phyloP scores from a whole-genome alignment of 2,888 invertebrate genomes.

The Epinotia demarniana region DNA sequence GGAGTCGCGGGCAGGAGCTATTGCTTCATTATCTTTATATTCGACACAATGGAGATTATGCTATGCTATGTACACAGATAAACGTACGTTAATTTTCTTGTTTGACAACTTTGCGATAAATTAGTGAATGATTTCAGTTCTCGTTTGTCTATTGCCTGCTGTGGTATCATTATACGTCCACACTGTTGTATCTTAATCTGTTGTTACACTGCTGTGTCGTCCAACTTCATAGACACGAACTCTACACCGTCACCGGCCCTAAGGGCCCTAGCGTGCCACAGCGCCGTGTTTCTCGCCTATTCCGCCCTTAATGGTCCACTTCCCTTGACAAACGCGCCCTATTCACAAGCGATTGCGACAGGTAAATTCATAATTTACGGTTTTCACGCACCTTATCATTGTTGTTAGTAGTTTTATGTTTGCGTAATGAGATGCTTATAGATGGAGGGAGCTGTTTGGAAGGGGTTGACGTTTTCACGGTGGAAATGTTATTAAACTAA shows the following conservation, averaged over 20 bases:
- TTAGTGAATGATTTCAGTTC: too few relatives aligned
- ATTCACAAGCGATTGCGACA: slow-evolving; percentile 6
- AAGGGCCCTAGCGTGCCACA: slow-evolving; percentile 50
- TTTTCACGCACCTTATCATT: slow-evolving; percentile 26
- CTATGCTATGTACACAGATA: too few relatives aligned
- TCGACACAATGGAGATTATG: too few relatives aligned
- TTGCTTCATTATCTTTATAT: too few relatives aligned
- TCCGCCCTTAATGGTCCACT: slow-evolving; percentile 56
- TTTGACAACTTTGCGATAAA: too few relatives aligned
- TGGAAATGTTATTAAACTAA: slow-evolving; percentile 7
- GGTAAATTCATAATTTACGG: slow-evolving; percentile 15
- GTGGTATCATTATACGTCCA: too few relatives aligned
- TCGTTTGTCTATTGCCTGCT: too few relatives aligned
- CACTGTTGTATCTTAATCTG: not conserved
- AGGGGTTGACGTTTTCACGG: not conserved
- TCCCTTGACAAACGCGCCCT: slow-evolving; percentile 57
- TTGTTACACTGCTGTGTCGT: not conserved
- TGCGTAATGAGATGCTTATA: slow-evolving; percentile 26
- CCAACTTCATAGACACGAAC: not conserved
- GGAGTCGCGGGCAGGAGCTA: too few relatives aligned
- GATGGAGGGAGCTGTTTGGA: not conserved
- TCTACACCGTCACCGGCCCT: not conserved
- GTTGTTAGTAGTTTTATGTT: slow-evolving; percentile 21
- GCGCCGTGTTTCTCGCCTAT: slow-evolving; percentile 52
- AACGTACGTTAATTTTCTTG: too few relatives aligned